Conservation (phyloP, 2,888 invertebrate species). For the Drosophila conformis region DNA sequence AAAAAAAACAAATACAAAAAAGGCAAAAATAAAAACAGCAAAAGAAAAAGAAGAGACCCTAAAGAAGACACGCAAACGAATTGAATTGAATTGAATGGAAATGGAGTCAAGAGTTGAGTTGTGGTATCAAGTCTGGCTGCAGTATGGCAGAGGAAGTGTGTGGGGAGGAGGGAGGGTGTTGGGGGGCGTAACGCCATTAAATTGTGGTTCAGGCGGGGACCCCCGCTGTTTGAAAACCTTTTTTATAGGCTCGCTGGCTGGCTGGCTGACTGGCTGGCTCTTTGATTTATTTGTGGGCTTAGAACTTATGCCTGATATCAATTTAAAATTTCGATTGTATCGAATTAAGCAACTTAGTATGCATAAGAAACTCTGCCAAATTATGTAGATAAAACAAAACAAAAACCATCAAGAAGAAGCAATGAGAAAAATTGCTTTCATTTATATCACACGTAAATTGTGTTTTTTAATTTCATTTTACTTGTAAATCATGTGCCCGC, state of each 20-base stretch:
- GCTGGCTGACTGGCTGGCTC: slow-evolving; percentile 46
- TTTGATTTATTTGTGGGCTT: slow-evolving; percentile 54
- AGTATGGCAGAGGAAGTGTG: neutral
- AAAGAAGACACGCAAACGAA: slow-evolving; percentile 43
- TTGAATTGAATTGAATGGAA: slow-evolving; percentile 55
- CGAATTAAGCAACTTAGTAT: slow-evolving; percentile 44
- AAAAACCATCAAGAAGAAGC: neutral
- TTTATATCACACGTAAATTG: slow-evolving; percentile 52
- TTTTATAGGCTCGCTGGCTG: slow-evolving; percentile 21
- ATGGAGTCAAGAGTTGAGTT: slow-evolving; percentile 35
- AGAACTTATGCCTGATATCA: slow-evolving; percentile 39
- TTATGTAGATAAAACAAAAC: slow-evolving; percentile 30
- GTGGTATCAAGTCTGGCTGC: slow-evolving; percentile 16
- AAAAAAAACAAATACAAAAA: slow-evolving; percentile 20
- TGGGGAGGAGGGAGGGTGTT: neutral
- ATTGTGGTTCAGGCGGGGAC: slow-evolving; percentile 38
- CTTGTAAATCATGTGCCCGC: slow-evolving; percentile 73
- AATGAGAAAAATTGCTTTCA: slow-evolving; percentile 46
- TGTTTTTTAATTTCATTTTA: slow-evolving; percentile 76
- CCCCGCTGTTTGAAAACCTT: slow-evolving; percentile 39
- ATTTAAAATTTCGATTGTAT: slow-evolving; percentile 51
- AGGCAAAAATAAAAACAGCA: slow-evolving; percentile 3
- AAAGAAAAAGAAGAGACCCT: neutral
- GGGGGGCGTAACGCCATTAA: slow-evolving; percentile 82
- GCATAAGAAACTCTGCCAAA: slow-evolving; percentile 26